A percentile compares a stretch with the other conserved stretches of the same genome.
These are phyloP conservation scores for Sebastes hopkinsi DNA, from an alignment of 2,797 vertebrate species.

Conservation along the genomic window DNA sequence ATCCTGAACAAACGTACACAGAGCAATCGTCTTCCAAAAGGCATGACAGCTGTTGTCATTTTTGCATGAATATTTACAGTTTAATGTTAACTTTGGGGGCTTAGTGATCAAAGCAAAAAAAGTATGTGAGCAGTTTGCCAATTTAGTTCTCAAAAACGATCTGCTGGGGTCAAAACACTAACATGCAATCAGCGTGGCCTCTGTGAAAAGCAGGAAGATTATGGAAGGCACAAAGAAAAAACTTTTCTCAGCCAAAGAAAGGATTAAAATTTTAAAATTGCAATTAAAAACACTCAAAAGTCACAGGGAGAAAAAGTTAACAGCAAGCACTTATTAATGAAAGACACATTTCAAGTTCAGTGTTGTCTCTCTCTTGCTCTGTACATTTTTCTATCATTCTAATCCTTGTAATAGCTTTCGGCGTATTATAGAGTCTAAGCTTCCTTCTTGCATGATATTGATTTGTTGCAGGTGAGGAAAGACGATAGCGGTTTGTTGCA, in stretches of 20 bases:
- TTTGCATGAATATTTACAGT: conserved; percentile 18
- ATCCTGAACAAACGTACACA: neutral
- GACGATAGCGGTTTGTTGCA: conserved; percentile 18
- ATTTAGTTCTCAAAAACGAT: conserved; percentile 41
- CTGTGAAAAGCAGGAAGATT: conserved; percentile 49
- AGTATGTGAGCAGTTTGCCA: conserved; percentile 32
- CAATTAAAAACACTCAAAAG: conserved; percentile 58
- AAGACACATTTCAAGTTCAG: conserved; percentile 30
- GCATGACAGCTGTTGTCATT: conserved; percentile 1
- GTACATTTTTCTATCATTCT: conserved; percentile 39
- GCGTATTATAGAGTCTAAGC: conserved; percentile 22
- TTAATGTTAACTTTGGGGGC: conserved; percentile 6
- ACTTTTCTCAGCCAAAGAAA: conserved; percentile 50
- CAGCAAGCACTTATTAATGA: conserved; percentile 38
- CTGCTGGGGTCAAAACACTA: conserved; percentile 58
- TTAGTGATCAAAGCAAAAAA: conserved; percentile 27
- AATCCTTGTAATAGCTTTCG: conserved; percentile 47
- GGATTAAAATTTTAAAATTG: conserved; percentile 58
- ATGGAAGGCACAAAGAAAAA: conserved; percentile 22
- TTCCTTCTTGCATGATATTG: conserved; percentile 42
- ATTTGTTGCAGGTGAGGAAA: conserved; percentile 53
- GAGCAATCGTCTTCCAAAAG: neutral
- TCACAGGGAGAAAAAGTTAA: conserved; percentile 23
- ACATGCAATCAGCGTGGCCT: conserved; percentile 50
- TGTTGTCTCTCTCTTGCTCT: neutral